Percentiles rank a stretch among this genome's conserved stretches.
Conservation (phyloP, 2,797 vertebrate genomes). For the Hipposideros larvatus region DNA sequence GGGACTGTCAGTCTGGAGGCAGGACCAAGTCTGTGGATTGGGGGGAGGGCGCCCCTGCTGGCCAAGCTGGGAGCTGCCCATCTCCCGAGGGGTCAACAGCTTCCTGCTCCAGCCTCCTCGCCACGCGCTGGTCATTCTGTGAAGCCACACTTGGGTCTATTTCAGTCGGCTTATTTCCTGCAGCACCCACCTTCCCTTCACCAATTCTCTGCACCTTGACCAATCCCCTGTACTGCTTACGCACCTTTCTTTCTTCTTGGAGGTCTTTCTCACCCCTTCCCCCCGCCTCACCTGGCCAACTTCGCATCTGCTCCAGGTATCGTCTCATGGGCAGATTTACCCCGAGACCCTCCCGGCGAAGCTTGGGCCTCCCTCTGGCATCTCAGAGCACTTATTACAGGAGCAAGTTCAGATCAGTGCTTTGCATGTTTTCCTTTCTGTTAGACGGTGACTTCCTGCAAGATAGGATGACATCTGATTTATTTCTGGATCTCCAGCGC, state of each 20-base stretch:
- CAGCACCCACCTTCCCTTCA: not conserved
- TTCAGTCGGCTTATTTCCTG: not conserved
- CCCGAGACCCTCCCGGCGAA: not conserved
- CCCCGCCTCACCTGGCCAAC: not conserved
- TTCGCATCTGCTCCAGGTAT: not conserved
- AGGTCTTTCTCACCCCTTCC: not conserved
- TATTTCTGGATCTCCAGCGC: not conserved
- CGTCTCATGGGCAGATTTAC: not conserved
- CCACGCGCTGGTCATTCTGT: not conserved
- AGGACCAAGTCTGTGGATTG: not conserved
- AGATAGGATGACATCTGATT: not conserved
- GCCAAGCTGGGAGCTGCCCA: no score
- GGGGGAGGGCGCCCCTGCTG: not conserved
- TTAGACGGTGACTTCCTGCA: not conserved
- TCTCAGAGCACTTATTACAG: not conserved
- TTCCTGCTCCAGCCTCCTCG: not conserved
- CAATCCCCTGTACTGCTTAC: not conserved
- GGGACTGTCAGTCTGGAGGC: not conserved
- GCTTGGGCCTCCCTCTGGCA: not conserved
- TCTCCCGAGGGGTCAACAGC: no score
- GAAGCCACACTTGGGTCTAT: not conserved
- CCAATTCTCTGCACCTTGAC: not conserved
- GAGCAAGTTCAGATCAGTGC: not conserved
- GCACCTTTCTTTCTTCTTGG: not conserved
- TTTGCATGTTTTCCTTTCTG: not conserved